phyloP scores from a whole-genome alignment of 2,888 invertebrate genomes.

The Drosophila falleni region DNA sequence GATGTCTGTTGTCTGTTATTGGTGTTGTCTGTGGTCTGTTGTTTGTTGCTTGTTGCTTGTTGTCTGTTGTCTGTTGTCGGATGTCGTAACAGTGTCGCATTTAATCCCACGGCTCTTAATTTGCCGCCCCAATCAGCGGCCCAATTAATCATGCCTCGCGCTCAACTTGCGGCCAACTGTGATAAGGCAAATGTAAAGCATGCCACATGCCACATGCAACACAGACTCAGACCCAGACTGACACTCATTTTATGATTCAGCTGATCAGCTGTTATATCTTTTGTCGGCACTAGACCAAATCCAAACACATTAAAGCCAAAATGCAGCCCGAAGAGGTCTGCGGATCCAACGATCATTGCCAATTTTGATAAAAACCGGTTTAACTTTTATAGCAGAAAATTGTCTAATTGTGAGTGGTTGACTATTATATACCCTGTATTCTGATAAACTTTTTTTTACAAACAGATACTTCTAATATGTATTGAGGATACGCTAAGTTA shows the following conservation, averaged over 20 bases:
- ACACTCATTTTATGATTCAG: background rate
- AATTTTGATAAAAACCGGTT: constrained; percentile 38
- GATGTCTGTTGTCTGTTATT: constrained; percentile 7
- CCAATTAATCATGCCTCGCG: constrained; percentile 47
- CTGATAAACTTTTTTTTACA: background rate
- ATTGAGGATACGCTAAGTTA: background rate
- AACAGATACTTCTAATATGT: background rate
- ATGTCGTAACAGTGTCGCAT: constrained; percentile 39
- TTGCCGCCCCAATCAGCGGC: constrained; percentile 39
- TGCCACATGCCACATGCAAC: background rate
- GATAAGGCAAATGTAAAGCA: constrained; percentile 27
- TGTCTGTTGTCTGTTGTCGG: constrained; percentile 10
- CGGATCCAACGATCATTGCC: constrained; percentile 39
- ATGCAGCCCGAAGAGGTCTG: constrained; percentile 2
- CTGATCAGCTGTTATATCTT: constrained; percentile 9
- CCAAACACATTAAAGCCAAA: constrained; percentile 8
- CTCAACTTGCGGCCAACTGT: constrained; percentile 13
- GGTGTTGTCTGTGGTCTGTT: constrained; percentile 4
- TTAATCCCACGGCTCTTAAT: constrained; percentile 33
- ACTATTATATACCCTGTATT: constrained; percentile 13
- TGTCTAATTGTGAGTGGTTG: background rate
- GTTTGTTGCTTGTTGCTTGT: constrained; percentile 6
- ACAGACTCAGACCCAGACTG: background rate
- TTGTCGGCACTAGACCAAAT: background rate
- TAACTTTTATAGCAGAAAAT: background rate